Base-by-base conservation (phyloP, 2,888 invertebrate species). In the Hydraecia micacea region DNA sequence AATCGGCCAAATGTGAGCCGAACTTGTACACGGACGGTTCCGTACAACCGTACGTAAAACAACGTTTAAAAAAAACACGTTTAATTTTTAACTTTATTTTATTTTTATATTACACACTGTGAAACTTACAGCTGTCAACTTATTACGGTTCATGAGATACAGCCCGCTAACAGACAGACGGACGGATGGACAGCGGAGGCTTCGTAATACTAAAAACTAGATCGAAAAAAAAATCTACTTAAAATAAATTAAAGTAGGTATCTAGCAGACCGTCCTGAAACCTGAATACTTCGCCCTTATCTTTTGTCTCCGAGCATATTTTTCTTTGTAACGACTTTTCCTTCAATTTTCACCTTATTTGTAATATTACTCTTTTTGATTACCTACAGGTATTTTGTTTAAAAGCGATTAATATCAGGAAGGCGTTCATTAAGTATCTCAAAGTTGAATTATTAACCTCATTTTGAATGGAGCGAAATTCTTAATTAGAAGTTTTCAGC, bases 341-440 rank as follows among this genome's bases (percentile, higher is more conserved):
- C 52, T 49, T 60, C 36, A 87, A 79, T 80, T 81, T 84, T 74
- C 81, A 86, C 81, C 85, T 83, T 82, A 82, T 87, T 89, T 87
- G 84, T 83, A 84, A 87, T 84, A 84, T 84, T 80, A 90, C 70
- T 62, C 76, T 79, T 80, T 79, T 78, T 82, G 72, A 88, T 86
- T 86, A n/a, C n/a, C n/a, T n/a, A 84, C 75, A 70, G 73, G 42
- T 32, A 52, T 69, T 84, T 82, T 81, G 80, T 80, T 81, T 68
- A 60, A 80, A 79, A 79, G 68, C 68, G 67, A 80, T 71, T 73
- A 75, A 77, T 65, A 77, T 66, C 52, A 76, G 77, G 74, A 80
- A 86, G 78, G 77, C 73, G 58, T 75, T 77, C 65, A 70, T 77
- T 89, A n/a, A n/a, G n/a, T n/a, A 81, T 74, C 66, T 52, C 74